Conservation (phyloP, 2,113 vertebrate genomes). For the Dunckerocampus dactyliophorus region DNA sequence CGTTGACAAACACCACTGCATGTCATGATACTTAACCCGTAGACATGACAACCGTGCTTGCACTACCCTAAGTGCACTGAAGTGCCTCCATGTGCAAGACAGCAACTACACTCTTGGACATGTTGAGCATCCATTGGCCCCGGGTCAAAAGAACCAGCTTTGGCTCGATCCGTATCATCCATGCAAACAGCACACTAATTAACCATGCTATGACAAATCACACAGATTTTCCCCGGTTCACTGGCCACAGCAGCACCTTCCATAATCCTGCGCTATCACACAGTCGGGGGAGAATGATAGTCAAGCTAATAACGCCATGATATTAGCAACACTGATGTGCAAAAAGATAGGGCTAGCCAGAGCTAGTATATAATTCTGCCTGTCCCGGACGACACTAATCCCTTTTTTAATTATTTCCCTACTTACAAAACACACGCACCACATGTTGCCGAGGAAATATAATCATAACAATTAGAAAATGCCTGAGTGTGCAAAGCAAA, state of each 20-base stretch:
- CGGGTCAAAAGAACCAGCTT: conserved; percentile 40
- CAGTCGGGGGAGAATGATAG: conserved; percentile 40
- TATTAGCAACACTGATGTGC: conserved; percentile 60
- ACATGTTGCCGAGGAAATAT: conserved; percentile 35
- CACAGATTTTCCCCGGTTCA: conserved; percentile 47
- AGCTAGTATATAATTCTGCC: conserved; percentile 41
- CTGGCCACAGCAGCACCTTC: conserved; percentile 48
- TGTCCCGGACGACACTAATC: conserved; percentile 58
- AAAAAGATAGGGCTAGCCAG: conserved; percentile 40
- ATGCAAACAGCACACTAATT: conserved; percentile 54
- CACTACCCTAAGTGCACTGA: background rate
- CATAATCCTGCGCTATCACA: conserved; percentile 61
- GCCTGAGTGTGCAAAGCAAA: conserved; percentile 13
- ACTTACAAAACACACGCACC: conserved; percentile 1
- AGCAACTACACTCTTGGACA: background rate
- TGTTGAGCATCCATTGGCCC: conserved; percentile 18
- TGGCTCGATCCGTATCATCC: conserved; percentile 43
- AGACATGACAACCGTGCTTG: background rate
- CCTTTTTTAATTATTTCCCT: conserved; percentile 56
- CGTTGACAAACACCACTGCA: background rate
- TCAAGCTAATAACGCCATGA: conserved; percentile 58
- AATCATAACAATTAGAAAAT: conserved; percentile 62
- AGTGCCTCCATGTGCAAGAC: background rate
- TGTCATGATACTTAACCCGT: background rate
- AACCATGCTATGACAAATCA: conserved; percentile 48